These are phyloP conservation scores for Phytoseiulus persimilis DNA, from an alignment of 2,888 invertebrate species.

Conservation along the genomic window DNA sequence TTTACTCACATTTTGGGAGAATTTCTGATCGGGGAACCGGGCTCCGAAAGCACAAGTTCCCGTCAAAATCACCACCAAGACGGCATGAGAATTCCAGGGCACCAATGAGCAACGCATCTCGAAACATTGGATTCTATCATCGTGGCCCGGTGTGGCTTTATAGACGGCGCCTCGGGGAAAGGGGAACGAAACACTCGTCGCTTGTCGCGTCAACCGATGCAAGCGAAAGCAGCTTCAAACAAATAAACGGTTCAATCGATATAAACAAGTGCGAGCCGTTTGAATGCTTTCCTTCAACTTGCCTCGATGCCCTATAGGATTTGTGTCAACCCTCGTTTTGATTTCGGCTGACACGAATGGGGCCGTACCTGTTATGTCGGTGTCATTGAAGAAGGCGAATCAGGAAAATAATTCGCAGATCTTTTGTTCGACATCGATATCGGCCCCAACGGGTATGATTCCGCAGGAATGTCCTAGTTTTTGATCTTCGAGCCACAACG, in stretches of 20 bases:
- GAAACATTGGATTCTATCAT: not conserved
- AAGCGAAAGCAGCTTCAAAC: not conserved
- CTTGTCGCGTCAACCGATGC: not conserved
- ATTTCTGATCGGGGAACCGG: not conserved
- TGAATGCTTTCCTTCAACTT: not conserved
- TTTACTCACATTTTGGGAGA: not conserved
- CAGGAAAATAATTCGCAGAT: too few species aligned
- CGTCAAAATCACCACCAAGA: not conserved
- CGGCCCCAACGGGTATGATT: too few species aligned
- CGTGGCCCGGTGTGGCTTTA: not conserved
- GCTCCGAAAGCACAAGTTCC: not conserved
- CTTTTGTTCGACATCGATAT: too few species aligned
- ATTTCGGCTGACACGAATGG: too few species aligned
- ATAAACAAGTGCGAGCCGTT: not conserved
- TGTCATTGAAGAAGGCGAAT: too few species aligned
- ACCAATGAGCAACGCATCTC: not conserved
- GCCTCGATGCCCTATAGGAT: not conserved
- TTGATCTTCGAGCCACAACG: too few species aligned
- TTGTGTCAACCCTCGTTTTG: not conserved
- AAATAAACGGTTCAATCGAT: not conserved
- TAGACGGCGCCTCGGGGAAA: not conserved
- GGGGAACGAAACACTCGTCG: not conserved
- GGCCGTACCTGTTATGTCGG: too few species aligned
- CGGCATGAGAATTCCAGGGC: not conserved
- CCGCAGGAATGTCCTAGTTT: too few species aligned